Percentiles rank a stretch among this genome's conserved stretches.
These are phyloP conservation scores for Aurelia coerulea DNA, from an alignment of 30 jellyfish, hydroid and myxozoan genomes.

Conservation along the genomic window DNA sequence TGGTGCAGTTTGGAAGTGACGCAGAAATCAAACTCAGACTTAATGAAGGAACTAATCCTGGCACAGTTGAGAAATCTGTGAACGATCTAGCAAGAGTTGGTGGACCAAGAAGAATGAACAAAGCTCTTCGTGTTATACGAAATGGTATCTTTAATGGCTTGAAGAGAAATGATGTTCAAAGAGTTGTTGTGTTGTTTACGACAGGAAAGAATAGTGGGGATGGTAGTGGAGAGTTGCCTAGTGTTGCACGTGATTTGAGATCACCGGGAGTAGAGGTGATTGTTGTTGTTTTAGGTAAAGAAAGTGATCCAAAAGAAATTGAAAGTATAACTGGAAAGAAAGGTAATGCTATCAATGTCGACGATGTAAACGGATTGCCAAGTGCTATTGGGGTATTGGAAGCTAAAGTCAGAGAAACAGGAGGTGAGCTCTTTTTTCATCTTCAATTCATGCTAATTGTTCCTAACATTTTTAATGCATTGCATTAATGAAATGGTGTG, in stretches of 20 bases:
- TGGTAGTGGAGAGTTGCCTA: slow-evolving; percentile 48
- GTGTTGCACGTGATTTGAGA: slow-evolving; percentile 51
- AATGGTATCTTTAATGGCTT: slow-evolving; percentile 33
- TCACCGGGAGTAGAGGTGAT: slow-evolving; percentile 69
- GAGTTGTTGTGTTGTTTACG: slow-evolving; percentile 56
- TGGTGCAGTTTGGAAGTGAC: slow-evolving; percentile 41
- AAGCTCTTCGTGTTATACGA: slow-evolving; percentile 46
- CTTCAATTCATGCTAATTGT: too few relatives aligned
- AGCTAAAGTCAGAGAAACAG: slow-evolving; percentile 51
- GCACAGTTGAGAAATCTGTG: neutral
- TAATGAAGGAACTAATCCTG: slow-evolving; percentile 2
- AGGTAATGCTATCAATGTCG: slow-evolving; percentile 37
- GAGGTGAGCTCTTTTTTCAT: slow-evolving; percentile 22
- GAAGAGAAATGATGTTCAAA: neutral
- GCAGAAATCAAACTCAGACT: slow-evolving; percentile 11
- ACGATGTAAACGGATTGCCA: slow-evolving; percentile 41
- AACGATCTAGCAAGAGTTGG: slow-evolving; percentile 51
- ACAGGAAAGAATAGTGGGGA: slow-evolving; percentile 69
- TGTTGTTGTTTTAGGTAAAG: slow-evolving; percentile 68
- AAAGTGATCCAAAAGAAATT: slow-evolving; percentile 32
- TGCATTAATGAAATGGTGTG: too few relatives aligned
- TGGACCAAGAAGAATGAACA: slow-evolving; percentile 82
- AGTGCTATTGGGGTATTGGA: slow-evolving; percentile 59
- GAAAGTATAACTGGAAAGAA: slow-evolving; percentile 38
- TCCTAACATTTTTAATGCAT: too few relatives aligned